Base-by-base conservation (phyloP, 2,113 vertebrate species). In the Danionella cerebrum region DNA sequence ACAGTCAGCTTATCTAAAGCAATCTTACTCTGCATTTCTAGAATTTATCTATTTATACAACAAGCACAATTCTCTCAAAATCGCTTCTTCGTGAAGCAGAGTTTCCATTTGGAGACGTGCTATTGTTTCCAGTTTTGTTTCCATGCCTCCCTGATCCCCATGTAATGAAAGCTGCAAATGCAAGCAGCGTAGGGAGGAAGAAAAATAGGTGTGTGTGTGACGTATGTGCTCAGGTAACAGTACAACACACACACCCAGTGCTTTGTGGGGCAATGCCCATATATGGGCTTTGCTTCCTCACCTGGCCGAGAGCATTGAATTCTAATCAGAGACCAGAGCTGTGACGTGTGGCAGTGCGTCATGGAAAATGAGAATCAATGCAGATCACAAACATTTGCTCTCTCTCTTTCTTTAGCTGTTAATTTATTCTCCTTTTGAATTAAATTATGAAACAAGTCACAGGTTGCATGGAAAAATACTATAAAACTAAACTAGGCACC, bases 251-350 rank as follows among this genome's bases (percentile, higher is more conserved):
- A 84, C 84, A 84, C 85, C 85, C 84, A 82, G 78, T 48, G 70
- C 44, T 72, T 70, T 70, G 27, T 67, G 83, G 82, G 79, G 78
- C 79, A 66, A 52, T 82, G 81, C 75, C 74, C 82, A 84, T 85
- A 89, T 86, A 86, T 88, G 86, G 85, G 73, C 78, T 84, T 9
- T 65, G 73, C 82, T 86, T 88, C 84, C 85, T 67, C 77, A 84
- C 82, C 87, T 86, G 84, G 83, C 79, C 79, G 81, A 45, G 48
- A 48, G 18, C 36, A 51, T 12, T 74, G 80, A 83, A 87, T 84
- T 84, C 79, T 78, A 85, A 78, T 81, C 82, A 85, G 79, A 60
- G 16, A 44, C 62, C 51, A 54, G 72, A 36, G 35, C 51, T 69
- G 63, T 67, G n/a, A 50, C 70, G 72, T 76, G 79, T 67, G 59